A percentile compares a stretch with the other conserved stretches of the same genome.
phyloP scores from a whole-genome alignment of 2,888 invertebrate species.

The Gastrophysa polygoni region DNA sequence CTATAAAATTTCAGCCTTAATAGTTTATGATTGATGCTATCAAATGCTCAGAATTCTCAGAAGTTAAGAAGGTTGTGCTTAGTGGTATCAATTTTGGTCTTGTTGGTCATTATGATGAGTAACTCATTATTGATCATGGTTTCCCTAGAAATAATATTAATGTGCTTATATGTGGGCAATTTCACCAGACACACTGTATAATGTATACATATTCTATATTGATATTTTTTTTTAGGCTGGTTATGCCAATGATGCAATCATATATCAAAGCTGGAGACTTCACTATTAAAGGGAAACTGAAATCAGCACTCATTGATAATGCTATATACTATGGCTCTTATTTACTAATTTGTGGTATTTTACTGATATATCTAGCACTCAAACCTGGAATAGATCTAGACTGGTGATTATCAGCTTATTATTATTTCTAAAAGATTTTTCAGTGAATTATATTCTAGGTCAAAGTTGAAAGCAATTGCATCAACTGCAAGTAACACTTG shows the following conservation, averaged over 20 bases:
- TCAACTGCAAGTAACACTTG: slow-evolving; percentile 99
- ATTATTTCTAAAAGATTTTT: not conserved
- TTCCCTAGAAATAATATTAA: too few relatives aligned
- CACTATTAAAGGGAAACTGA: slow-evolving; percentile 90
- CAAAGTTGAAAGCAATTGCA: slow-evolving; percentile 93
- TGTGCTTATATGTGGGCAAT: too few relatives aligned
- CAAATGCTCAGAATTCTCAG: too few relatives aligned
- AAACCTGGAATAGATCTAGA: slow-evolving; percentile 89
- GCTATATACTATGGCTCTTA: slow-evolving; percentile 98
- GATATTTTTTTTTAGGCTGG: slow-evolving; percentile 67
- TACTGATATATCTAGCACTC: slow-evolving; percentile 92
- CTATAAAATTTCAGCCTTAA: too few relatives aligned
- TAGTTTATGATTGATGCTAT: too few relatives aligned
- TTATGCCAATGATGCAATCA: slow-evolving; percentile 98
- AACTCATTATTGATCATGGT: too few relatives aligned
- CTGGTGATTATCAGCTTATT: slow-evolving; percentile 62
- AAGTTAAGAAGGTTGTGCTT: too few relatives aligned
- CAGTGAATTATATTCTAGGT: slow-evolving; percentile 56
- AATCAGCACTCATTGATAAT: slow-evolving; percentile 94
- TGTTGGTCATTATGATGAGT: too few relatives aligned
- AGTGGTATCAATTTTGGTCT: too few relatives aligned
- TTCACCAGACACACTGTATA: too few relatives aligned
- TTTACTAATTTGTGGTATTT: slow-evolving; percentile 89
- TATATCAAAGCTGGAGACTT: slow-evolving; percentile 99
- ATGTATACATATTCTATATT: too few relatives aligned